Evolutionary conservation across 2,113 vertebrate species (phyloP).

Genomic region (Lates calcarifer): DNA sequence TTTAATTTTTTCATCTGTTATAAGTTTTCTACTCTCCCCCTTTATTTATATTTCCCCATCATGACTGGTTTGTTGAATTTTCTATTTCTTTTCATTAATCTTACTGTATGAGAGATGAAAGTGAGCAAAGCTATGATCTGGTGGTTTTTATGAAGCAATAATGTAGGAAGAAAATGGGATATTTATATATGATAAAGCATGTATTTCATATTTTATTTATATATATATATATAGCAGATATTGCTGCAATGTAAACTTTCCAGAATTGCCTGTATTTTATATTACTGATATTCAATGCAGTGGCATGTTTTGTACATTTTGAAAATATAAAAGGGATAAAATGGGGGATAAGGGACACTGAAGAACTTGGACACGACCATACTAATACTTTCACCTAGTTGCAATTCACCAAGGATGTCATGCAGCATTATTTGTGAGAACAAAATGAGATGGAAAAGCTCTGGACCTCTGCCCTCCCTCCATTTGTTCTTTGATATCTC

Average conservation of each 20-base stretch:
- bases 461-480: not conserved
- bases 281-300: not conserved
- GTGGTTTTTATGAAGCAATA: constrained; percentile 11
- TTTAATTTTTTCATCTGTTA: not conserved
- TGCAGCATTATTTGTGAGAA: constrained; percentile 11
- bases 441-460: constrained; percentile 4
- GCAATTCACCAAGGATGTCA: constrained; percentile 6
- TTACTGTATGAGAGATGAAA: not conserved
- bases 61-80: too few relatives aligned
- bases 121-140: not conserved
- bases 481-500: constrained; percentile 1
- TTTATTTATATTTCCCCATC: not conserved
- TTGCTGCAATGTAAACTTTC: constrained; percentile 1
- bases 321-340: constrained; percentile 17
- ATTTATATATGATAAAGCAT: constrained; percentile 35
- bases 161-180: not conserved
- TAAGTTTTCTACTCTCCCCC: not conserved
- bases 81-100: not conserved
- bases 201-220: constrained; percentile 11
- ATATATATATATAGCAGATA: constrained; percentile 1
- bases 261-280: constrained; percentile 4
- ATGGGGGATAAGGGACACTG: not conserved
- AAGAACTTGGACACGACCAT: constrained; percentile 15
- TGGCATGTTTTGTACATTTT: constrained; percentile 35
- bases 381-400: constrained; percentile 21